Conservation (phyloP, 2,888 invertebrate species). For the Steromphala cineraria region DNA sequence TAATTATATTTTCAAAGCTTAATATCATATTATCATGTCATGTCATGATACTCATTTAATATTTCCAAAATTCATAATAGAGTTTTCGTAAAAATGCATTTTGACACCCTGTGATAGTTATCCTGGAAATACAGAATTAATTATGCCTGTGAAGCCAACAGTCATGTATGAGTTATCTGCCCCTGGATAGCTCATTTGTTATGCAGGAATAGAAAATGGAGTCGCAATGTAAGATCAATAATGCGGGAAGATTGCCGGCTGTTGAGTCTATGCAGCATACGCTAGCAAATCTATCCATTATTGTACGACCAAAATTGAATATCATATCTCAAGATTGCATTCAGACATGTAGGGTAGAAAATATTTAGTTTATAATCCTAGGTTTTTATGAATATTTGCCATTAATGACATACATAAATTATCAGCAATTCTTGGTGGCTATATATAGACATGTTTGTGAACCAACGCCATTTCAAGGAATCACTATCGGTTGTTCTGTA, state of each 20-base stretch:
- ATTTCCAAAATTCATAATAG: no score
- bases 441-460: conserved; percentile 5
- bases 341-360: no score
- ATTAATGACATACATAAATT: conserved; percentile 17
- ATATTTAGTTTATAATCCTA: no score
- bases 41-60: no score
- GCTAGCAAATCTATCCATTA: no score
- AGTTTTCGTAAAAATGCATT: no score
- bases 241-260: neutral
- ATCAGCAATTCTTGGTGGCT: neutral
- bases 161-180: conserved; percentile 6
- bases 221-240: neutral
- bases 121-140: neutral
- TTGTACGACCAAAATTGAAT: no score
- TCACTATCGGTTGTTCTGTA: no score
- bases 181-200: neutral
- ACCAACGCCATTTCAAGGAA: neutral
- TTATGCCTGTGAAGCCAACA: neutral
- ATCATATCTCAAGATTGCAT: no score
- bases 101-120: neutral
- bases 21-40: no score
- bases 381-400: neutral
- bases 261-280: no score
- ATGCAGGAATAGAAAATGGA: conserved; percentile 20
- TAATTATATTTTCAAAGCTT: no score